Evolutionary conservation across 2,888 invertebrate genomes (phyloP).

Genomic region (Drosophila meridionalis): DNA sequence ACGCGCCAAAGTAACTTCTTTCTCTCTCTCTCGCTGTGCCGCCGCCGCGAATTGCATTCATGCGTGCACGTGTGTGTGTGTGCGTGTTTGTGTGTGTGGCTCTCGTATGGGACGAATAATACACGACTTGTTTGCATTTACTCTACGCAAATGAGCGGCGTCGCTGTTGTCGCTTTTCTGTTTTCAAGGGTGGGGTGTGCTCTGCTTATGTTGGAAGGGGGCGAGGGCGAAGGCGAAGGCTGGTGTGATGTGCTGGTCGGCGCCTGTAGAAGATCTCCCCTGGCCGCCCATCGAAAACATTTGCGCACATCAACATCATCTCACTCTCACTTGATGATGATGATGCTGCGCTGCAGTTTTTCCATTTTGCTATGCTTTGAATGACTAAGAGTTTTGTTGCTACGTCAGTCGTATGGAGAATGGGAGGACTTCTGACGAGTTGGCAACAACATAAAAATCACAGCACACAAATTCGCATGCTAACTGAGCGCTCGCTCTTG

Average conservation of each 20-base stretch:
- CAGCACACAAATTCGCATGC: constrained; percentile 67
- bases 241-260: constrained; percentile 11
- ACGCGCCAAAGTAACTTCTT: constrained; percentile 59
- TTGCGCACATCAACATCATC: constrained; percentile 60
- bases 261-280: constrained; percentile 20
- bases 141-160: constrained; percentile 78
- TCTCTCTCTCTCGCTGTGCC: constrained; percentile 23
- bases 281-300: constrained; percentile 26
- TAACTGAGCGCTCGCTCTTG: constrained; percentile 55
- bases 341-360: constrained; percentile 56
- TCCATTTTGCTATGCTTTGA: constrained; percentile 58
- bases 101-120: constrained; percentile 52
- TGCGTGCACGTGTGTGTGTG: constrained; percentile 55
- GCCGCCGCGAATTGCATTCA: constrained; percentile 68
- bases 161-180: constrained; percentile 55
- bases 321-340: constrained; percentile 74
- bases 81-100: constrained; percentile 38
- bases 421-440: constrained; percentile 60
- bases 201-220: constrained; percentile 13
- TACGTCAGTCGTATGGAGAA: constrained; percentile 36
- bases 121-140: constrained; percentile 74
- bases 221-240: background rate
- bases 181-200: constrained; percentile 56
- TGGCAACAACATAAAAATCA: constrained; percentile 76
- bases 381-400: constrained; percentile 66